Evolutionary conservation across 1,140 invertebrate genomes (phyloP).

Genomic region (Drosophila equinoxialis): DNA sequence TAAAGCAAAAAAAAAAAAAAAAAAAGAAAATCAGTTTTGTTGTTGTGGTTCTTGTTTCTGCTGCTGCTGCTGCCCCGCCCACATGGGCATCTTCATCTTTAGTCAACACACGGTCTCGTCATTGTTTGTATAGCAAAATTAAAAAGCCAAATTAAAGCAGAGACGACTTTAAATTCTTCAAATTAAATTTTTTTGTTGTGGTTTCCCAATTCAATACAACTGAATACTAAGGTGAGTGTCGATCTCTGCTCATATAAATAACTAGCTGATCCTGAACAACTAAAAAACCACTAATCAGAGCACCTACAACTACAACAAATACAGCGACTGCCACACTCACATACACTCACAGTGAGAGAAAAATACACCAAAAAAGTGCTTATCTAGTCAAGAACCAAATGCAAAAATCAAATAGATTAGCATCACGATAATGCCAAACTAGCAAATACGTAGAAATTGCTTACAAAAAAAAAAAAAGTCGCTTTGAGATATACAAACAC

Average conservation of each 20-base stretch:
- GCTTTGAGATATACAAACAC: conserved; percentile 43
- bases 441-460: conserved; percentile 22
- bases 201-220: conserved; percentile 9
- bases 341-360: conserved; percentile 25
- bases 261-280: conserved; percentile 35
- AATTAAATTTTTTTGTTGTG: not conserved
- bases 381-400: conserved; percentile 57
- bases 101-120: not conserved
- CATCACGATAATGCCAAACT: conserved; percentile 41
- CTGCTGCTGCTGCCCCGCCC: not conserved
- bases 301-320: conserved; percentile 34
- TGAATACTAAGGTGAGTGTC: conserved; percentile 46
- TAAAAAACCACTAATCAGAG: conserved; percentile 36
- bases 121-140: not conserved
- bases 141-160: not conserved
- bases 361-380: conserved; percentile 43
- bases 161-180: not conserved
- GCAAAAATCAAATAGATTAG: conserved; percentile 75
- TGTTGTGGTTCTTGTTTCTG: conserved; percentile 12
- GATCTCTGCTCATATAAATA: conserved; percentile 19
- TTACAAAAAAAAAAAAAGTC: conserved; percentile 24
- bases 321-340: conserved; percentile 31
- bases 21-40: conserved; percentile 5
- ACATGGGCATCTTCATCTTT: not conserved
- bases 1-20: too few species aligned